Evolutionary conservation across 2,797 vertebrate genomes (phyloP).

Genomic region (Hippopotamyrus pictus): DNA sequence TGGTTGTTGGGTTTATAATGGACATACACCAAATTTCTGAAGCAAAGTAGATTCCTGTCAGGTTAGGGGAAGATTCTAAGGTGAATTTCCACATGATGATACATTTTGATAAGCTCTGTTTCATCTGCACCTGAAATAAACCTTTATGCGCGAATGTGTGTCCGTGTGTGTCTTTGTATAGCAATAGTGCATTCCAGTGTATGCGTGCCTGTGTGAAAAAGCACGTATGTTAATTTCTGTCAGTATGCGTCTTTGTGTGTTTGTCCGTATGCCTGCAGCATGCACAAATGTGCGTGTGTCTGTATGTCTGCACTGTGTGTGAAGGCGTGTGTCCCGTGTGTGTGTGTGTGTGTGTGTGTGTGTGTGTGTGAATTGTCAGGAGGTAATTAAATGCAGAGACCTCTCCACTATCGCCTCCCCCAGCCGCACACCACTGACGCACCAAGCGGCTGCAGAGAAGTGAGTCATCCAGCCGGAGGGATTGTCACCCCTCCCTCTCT

Average conservation of each 20-base stretch:
- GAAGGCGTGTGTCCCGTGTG: constrained; percentile 18
- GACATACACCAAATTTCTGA: not conserved
- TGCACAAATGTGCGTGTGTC: not conserved
- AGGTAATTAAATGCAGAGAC: constrained; percentile 80
- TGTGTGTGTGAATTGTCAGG: constrained; percentile 74
- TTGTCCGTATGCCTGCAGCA: constrained; percentile 22
- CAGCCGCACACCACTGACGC: constrained; percentile 74
- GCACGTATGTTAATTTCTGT: constrained; percentile 28
- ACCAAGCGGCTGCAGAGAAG: constrained; percentile 71
- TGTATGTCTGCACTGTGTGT: not conserved
- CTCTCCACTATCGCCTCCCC: constrained; percentile 77
- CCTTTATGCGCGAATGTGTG: constrained; percentile 31
- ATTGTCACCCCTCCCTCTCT: constrained; percentile 72
- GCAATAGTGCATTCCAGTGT: constrained; percentile 17
- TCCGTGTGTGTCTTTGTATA: constrained; percentile 10
- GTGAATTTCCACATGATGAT: not conserved
- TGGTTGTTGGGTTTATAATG: not conserved
- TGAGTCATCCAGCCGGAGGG: constrained; percentile 76
- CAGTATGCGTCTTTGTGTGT: constrained; percentile 25
- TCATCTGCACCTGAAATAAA: not conserved
- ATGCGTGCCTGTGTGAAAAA: constrained; percentile 22
- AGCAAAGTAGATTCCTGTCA: not conserved
- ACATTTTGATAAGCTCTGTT: not conserved
- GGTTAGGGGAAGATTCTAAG: not conserved
- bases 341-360: constrained; percentile 16